These are phyloP conservation scores for Notarius lentiginosus DNA, from an alignment of 2,113 vertebrate species.

Conservation along the genomic window DNA sequence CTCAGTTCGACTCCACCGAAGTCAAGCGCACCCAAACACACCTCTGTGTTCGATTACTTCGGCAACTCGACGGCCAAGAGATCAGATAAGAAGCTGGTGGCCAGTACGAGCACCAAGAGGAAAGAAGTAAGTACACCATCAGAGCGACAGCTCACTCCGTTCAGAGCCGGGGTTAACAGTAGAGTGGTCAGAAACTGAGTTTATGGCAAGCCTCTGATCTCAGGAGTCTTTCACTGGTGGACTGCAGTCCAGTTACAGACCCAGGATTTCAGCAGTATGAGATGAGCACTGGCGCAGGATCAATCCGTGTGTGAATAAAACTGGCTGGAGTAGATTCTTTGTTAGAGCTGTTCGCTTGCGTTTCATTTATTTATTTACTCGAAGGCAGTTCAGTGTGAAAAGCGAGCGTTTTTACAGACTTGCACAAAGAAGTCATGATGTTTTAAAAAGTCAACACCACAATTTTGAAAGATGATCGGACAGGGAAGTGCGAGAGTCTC, in stretches of 20 bases:
- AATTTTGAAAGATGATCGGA: neutral
- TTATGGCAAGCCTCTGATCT: neutral
- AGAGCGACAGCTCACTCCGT: neutral
- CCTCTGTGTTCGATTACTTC: slow-evolving; percentile 87
- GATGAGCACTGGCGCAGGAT: no score
- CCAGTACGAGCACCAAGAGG: slow-evolving; percentile 83
- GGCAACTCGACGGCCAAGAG: slow-evolving; percentile 79
- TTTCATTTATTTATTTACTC: no score
- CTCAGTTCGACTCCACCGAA: slow-evolving; percentile 68
- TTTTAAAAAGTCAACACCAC: no score
- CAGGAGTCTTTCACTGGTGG: no score
- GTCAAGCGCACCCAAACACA: slow-evolving; percentile 71
- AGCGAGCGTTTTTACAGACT: no score
- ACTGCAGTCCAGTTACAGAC: no score
- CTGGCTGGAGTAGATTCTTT: no score
- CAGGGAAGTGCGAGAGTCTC: neutral
- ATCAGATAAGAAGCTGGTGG: slow-evolving; percentile 91
- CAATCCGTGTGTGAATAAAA: no score
- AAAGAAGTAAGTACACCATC: slow-evolving; percentile 80
- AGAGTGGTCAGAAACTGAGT: neutral
- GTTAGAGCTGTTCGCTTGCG: no score
- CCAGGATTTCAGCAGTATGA: no score
- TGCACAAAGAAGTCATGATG: no score
- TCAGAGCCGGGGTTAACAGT: neutral
- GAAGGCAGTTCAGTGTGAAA: no score